Base-by-base conservation (phyloP, 2,888 invertebrate species). In the Heliconius cydno region DNA sequence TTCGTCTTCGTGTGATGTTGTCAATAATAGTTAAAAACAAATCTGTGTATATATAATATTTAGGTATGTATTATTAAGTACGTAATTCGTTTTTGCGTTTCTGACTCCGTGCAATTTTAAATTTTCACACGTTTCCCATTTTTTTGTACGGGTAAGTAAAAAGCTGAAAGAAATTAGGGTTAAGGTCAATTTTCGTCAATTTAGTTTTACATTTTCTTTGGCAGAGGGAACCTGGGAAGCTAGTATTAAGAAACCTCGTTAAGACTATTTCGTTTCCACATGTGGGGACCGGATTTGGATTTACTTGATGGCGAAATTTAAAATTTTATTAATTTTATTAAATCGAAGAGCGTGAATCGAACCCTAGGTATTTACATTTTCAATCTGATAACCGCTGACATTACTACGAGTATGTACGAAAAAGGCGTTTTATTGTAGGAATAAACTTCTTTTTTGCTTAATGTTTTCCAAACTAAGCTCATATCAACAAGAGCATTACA, bases 401-500 rank as follows among this genome's bases (percentile, higher is more conserved):
- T 15, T 15, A 66, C 19, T 25, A 30, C 66, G 30, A 30, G 34
- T 1, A 67, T 22, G 34, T 76, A 15, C 41, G 9, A 60, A 60
- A 73, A 41, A 2, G 12, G 9, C 12, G 41, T 41, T 41, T 41
- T 60, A 15, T 13, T 25, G 7, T 22, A 66, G 66, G 19, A 46
- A 65, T 46, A 28, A 46, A 66, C 3, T 41, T 19, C 28, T 66
- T 46, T 75, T 28, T 25, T 75, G 28, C 66, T 46, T 75, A 66
- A 78, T 72, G 46, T 78, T 76, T 60, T 71, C 60, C 38, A 79
- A 77, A 81, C 67, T 80, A 70, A 74, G 52, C 73, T 73, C 63
- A 76, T 73, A 79, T 74, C 74, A 80, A 79, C 78, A 80, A 78
- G 78, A 77, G 68, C 84, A 85, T 86, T 86, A 88, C 82, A 83